Conservation (phyloP, 2,797 vertebrate species). For the Scarus forsteni region DNA sequence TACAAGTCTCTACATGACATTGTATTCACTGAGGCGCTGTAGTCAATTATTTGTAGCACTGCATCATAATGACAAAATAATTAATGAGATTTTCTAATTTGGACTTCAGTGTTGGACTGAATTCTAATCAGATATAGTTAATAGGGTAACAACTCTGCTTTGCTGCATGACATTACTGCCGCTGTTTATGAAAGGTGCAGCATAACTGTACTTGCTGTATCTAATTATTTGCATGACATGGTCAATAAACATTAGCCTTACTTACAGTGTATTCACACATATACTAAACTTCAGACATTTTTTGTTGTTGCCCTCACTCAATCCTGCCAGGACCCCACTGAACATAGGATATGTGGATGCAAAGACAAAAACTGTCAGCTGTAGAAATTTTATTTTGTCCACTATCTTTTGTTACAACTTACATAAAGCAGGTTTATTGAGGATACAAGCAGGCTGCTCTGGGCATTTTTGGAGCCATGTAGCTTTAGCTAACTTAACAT, state of each 20-base stretch:
- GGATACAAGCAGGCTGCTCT: too few relatives aligned
- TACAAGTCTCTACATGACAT: neutral
- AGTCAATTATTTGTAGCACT: neutral
- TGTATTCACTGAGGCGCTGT: neutral
- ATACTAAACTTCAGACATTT: too few relatives aligned
- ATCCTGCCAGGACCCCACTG: too few relatives aligned
- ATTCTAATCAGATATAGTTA: neutral
- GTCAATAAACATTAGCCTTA: neutral
- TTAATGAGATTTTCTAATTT: neutral
- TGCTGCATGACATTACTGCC: neutral
- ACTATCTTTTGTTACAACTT: too few relatives aligned
- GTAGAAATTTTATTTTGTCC: too few relatives aligned
- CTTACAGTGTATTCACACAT: too few relatives aligned
- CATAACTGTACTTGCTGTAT: neutral
- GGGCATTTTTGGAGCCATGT: too few relatives aligned
- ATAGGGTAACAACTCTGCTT: neutral
- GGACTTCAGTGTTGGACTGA: neutral
- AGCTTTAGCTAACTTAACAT: neutral
- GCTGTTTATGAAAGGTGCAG: neutral
- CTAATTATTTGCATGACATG: neutral
- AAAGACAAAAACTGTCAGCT: too few relatives aligned
- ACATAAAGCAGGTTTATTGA: too few relatives aligned
- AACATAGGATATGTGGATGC: too few relatives aligned
- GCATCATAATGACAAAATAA: conserved; percentile 4
- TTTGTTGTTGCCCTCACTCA: too few relatives aligned